Evolutionary conservation across 2,113 vertebrate genomes (phyloP), one percentile per base, ranked within the genome.

Genomic region (Brevimyrus niger): DNA sequence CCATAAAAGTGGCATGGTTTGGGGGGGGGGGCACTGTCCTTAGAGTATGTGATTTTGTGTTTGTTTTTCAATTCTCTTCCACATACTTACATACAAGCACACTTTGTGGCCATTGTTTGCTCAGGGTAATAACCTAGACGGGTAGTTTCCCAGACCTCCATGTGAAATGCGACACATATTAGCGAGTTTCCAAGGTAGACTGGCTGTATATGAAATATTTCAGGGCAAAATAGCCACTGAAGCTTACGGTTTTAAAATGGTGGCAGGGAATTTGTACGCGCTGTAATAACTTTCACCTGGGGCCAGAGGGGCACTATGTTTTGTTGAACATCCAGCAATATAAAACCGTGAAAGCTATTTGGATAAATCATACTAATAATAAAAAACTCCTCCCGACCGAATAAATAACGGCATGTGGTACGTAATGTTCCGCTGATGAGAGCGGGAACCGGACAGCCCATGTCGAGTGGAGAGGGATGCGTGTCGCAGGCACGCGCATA

Each of bases 401-500:
- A 48, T 44, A 58, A 58, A 58, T 61, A 69, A 69, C 42, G 80
- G 8, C 7, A 46, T 17, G 42, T n/a, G 42, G 73, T n/a, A n/a
- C n/a, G 44, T 42, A 46, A 84, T 6, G 42, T 23, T 84, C 42
- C 44, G 10, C 19, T 84, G 44, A n/a, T 23, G 38, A 84, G 19
- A 47, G 17, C 47, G 82, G 82, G 82, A 11, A 47, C 9, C 42
- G 19, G 82, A 46, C 42, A 17, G 42, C 21, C 23, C 44, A n/a
- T 44, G 23, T 84, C 38, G 2, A 47, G 42, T 47, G 82, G 19
- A 84, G 8, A 47, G 44, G 82, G 31, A 19, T 87, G 31, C 11
- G 15, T 87, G 6, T 84, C 44, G 11, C 21, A 47, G 82, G 11
- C 46, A 83, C 90, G 92, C n/a, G 91, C 69, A 90, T 38, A 90